Percentiles rank a stretch among this genome's conserved stretches.
Evolutionary conservation across 1,140 invertebrate genomes (phyloP).

Genomic region (Lineus longissimus): DNA sequence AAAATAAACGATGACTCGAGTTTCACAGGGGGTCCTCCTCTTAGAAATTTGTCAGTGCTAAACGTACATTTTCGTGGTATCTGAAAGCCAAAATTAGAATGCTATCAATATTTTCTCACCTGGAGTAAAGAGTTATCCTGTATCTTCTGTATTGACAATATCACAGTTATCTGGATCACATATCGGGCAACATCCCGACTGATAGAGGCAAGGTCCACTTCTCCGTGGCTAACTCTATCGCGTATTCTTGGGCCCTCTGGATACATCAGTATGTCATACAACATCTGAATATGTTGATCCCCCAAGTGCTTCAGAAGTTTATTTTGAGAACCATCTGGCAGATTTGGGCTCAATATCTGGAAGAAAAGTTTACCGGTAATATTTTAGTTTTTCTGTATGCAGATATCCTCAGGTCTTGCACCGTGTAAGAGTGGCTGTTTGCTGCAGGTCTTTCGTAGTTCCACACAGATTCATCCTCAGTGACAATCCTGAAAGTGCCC

Average conservation of each 20-base stretch:
- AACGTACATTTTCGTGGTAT: too few species aligned
- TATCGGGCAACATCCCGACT: slow-evolving; percentile 16
- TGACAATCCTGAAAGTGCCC: not conserved
- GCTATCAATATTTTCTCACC: not conserved
- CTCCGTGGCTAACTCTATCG: slow-evolving; percentile 49
- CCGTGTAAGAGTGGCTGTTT: not conserved
- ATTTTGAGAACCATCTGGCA: slow-evolving; percentile 26
- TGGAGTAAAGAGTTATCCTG: not conserved
- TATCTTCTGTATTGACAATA: not conserved
- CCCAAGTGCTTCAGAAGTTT: slow-evolving; percentile 20
- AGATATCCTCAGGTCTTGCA: too few species aligned
- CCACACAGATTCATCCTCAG: not conserved
- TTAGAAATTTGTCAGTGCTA: too few species aligned
- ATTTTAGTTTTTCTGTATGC: too few species aligned
- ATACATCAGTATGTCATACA: slow-evolving; percentile 44
- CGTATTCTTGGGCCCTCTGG: slow-evolving; percentile 42
- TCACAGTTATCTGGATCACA: too few species aligned
- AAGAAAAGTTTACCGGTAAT: not conserved
- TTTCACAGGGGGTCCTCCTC: too few species aligned
- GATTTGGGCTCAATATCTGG: slow-evolving; percentile 28
- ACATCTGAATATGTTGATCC: slow-evolving; percentile 20
- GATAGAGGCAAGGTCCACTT: slow-evolving; percentile 20
- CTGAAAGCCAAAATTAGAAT: too few species aligned
- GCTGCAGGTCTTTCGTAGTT: not conserved
- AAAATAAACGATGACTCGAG: too few species aligned